Evolutionary conservation across 1,140 invertebrate species (phyloP).

Genomic region (Neotoxoptera formosana): DNA sequence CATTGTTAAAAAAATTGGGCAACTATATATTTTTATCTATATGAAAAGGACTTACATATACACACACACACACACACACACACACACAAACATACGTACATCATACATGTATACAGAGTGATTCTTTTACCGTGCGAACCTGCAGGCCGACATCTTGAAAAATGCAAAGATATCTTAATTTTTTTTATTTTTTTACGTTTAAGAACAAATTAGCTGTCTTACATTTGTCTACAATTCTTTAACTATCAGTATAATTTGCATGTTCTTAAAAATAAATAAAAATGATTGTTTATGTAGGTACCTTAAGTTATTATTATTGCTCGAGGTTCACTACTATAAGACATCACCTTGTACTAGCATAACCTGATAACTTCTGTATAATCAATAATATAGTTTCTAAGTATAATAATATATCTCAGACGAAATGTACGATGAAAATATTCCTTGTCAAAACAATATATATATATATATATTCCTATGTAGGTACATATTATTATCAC

Average conservation of each 20-base stretch:
- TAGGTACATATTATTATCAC: not conserved
- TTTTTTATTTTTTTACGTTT: not conserved
- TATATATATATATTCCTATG: not conserved
- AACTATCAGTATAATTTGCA: no score
- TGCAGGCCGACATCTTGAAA: not conserved
- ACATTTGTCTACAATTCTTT: not conserved
- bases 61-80: no score
- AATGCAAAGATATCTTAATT: not conserved
- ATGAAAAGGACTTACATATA: not conserved
- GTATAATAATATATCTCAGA: not conserved
- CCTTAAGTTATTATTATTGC: not conserved
- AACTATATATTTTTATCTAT: not conserved
- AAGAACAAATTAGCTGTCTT: not conserved
- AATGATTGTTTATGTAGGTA: not conserved
- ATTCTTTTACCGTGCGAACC: not conserved
- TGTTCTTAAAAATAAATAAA: not conserved
- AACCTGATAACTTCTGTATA: not conserved
- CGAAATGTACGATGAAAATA: not conserved
- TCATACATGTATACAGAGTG: not conserved
- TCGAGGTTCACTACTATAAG: not conserved
- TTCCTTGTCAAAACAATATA: not conserved
- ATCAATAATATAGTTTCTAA: constrained; percentile 6
- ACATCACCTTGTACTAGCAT: not conserved
- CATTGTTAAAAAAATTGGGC: not conserved
- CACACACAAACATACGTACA: no score